Evolutionary conservation across 2,888 invertebrate genomes (phyloP), one percentile per base, ranked within the genome.

Genomic region (Neoascia interrupta): DNA sequence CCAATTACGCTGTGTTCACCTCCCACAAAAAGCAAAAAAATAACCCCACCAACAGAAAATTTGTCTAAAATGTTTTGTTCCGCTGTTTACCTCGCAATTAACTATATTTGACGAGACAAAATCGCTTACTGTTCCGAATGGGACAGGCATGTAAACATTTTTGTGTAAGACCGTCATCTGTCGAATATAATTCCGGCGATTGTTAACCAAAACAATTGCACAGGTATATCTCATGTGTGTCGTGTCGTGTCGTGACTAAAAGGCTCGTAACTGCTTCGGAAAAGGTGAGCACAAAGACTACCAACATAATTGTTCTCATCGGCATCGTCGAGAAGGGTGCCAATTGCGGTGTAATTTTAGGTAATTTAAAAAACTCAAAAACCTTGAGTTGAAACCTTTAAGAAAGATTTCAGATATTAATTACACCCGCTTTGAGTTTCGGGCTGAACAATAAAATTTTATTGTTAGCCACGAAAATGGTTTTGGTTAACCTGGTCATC

Each of bases 291-390:
- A 49, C 41, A 75, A 66, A 53, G 69, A 60, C n/a, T n/a, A 11
- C 0, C 37, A 36, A 49, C 54, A 47, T 69, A 75, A 75, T 69
- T 75, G 69, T 75, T 72, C 39, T 23, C n/a, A n/a, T n/a, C n/a
- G 34, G 34, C 11, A 21, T 43, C 54, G 39, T n/a, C n/a, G n/a
- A n/a, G n/a, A n/a, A 47, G 49, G 45, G 61, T 75, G 69, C 61
- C 61, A 49, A 69, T 56, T 61, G 61, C 26, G 49, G 69, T 69
- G 74, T 75, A 75, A 75, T 75, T 75, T 75, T 6, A 54, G 74
- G 54, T 56, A 61, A 69, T 74, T 68, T 49, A n/a, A 8, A 37
- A 31, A 10, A 1, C 37, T 39, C 10, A n/a, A 34, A 3, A 37
- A 21, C 69, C 74, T 69, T 61, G 69, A 41, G 15, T n/a, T 31